phyloP scores from a whole-genome alignment of 2,113 vertebrate genomes.

The Platycercus adscitus region DNA sequence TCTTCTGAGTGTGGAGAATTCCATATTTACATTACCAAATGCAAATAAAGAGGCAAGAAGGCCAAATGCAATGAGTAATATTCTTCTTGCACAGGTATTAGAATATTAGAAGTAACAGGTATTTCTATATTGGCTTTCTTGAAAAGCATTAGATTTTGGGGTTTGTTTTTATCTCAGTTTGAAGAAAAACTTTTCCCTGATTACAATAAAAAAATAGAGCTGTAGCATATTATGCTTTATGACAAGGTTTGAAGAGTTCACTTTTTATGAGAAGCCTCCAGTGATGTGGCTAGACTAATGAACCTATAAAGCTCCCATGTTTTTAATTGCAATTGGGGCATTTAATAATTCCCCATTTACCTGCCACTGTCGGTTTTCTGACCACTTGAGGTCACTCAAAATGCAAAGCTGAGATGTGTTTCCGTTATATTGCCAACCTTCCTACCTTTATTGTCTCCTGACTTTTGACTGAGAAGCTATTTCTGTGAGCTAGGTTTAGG shows the following conservation, averaged over 20 bases:
- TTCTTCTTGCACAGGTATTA: accelerated
- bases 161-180: accelerated
- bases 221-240: background rate
- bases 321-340: accelerated
- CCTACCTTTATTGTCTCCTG: constrained; percentile 69
- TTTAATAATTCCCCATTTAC: background rate
- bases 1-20: background rate
- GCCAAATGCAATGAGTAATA: background rate
- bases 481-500: constrained; percentile 72
- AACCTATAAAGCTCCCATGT: background rate
- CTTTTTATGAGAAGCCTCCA: background rate
- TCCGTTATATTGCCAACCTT: accelerated
- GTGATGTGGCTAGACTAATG: background rate
- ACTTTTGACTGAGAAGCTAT: constrained; percentile 39
- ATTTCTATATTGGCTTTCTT: background rate
- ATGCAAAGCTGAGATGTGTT: accelerated
- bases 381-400: too few species aligned
- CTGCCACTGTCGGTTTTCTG: background rate
- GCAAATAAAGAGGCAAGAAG: background rate
- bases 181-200: background rate
- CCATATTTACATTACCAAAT: background rate
- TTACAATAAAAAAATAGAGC: background rate
- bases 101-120: background rate
- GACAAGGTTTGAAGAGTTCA: background rate
- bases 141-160: background rate